These are phyloP conservation scores for Rosalia funebris DNA, from an alignment of 2,888 invertebrate genomes.

Conservation along the genomic window DNA sequence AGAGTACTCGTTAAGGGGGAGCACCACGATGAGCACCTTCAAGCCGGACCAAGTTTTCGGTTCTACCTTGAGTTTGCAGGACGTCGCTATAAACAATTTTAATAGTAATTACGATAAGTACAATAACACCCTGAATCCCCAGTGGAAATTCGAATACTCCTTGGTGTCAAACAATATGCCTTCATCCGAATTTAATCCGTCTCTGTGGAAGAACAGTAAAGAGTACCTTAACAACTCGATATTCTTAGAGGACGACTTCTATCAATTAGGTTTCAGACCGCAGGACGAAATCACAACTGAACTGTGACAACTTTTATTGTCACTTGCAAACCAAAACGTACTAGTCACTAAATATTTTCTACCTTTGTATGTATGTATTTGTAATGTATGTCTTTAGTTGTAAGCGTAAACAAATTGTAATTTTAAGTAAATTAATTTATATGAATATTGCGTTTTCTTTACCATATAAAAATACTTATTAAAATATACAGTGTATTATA, in stretches of 20 bases:
- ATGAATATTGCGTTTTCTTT: slow-evolving; percentile 14
- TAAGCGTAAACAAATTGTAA: slow-evolving; percentile 26
- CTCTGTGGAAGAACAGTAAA: slow-evolving; percentile 60
- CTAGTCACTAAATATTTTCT: slow-evolving; percentile 41
- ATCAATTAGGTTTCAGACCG: slow-evolving; percentile 84
- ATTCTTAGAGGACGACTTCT: slow-evolving; percentile 83
- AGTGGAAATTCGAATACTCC: slow-evolving; percentile 66
- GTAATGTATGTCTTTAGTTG: slow-evolving; percentile 24
- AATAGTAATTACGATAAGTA: slow-evolving; percentile 59
- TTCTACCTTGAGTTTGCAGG: slow-evolving; percentile 60
- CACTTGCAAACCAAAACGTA: slow-evolving; percentile 34
- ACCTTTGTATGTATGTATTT: slow-evolving; percentile 34
- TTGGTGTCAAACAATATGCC: slow-evolving; percentile 50
- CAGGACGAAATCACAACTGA: slow-evolving; percentile 91
- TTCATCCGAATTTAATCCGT: slow-evolving; percentile 66
- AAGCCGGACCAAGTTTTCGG: slow-evolving; percentile 61
- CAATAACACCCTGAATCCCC: slow-evolving; percentile 62
- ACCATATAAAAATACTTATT: too few relatives aligned
- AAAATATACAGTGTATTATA: too few relatives aligned
- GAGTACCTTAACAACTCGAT: slow-evolving; percentile 65
- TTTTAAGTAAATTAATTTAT: slow-evolving; percentile 29
- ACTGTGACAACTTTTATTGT: slow-evolving; percentile 65
- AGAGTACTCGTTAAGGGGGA: slow-evolving; percentile 50
- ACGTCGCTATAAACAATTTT: slow-evolving; percentile 57
- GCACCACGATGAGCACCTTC: slow-evolving; percentile 63